phyloP scores from a whole-genome alignment of 2,113 vertebrate species.

The Macquaria australasica region DNA sequence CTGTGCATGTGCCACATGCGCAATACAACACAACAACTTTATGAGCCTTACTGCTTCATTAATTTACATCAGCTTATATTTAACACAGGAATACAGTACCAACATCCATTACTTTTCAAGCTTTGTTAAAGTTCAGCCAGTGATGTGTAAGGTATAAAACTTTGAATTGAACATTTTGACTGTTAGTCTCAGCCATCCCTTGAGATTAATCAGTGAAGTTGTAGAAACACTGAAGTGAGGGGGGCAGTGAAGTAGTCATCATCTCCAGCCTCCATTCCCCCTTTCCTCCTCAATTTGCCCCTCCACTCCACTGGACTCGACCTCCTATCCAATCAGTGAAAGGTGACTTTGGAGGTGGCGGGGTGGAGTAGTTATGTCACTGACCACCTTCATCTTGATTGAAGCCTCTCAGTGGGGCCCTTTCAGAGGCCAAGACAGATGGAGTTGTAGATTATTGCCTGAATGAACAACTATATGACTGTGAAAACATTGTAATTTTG shows the following conservation, averaged over 20 bases:
- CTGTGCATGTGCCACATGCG: not conserved
- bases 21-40: not conserved
- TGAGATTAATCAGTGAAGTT: conserved; percentile 23
- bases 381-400: conserved; percentile 66
- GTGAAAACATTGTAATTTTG: conserved; percentile 13
- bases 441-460: conserved; percentile 21
- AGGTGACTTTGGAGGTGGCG: conserved; percentile 63
- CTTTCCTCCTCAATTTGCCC: not conserved
- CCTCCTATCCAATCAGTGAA: conserved; percentile 70
- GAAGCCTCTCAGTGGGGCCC: conserved; percentile 60
- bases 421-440: conserved; percentile 30
- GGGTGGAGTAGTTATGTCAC: conserved; percentile 54
- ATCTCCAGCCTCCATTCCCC: not conserved
- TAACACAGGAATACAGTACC: too few relatives aligned
- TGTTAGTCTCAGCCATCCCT: not conserved
- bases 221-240: not conserved
- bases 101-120: too few relatives aligned
- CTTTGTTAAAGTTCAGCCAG: not conserved
- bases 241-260: not conserved
- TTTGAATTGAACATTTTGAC: not conserved
- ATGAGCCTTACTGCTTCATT: not conserved
- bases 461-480: conserved; percentile 25
- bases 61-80: too few relatives aligned
- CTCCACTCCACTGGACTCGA: conserved; percentile 17
- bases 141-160: not conserved